Evolutionary conservation across 2,797 vertebrate genomes (phyloP), one percentile per base, ranked within the genome.

Genomic region (Sylvia borin): DNA sequence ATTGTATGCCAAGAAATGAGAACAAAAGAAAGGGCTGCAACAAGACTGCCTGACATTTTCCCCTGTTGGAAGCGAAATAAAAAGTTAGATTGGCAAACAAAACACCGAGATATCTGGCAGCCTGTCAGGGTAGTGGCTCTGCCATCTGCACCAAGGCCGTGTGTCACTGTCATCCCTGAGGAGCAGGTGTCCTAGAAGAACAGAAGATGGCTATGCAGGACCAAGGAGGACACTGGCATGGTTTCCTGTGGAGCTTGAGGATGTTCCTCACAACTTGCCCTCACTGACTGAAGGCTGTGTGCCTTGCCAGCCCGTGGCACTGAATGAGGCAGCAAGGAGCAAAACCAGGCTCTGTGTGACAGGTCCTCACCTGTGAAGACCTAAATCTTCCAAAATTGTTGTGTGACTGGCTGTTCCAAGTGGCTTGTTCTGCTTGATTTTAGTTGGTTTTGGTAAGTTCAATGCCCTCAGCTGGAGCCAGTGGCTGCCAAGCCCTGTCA

Each of bases 51-150:
- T 0, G 12, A 88, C 57, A 58, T 84, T 95, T 94, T 76, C 26
- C 80, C 64, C 77, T 82, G 60, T 32, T 95, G 94, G 88, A 92
- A 90, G 91, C 9, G 8, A 88, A 93, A 73, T 84, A 82, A 81
- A 95, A 95, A 88, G 92, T 96, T 95, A 96, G 91, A 93, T 96
- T 93, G 94, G 85, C 83, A 87, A 85, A 79, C 85, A 82, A 76
- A 96, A 54, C 90, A 87, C 85, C 7, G 31, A 96, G 85, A 71
- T 96, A 54, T 76, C 95, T 96, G 95, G 90, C 95, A 97, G 64
- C 85, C 60, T 88, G 73, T 93, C 94, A 95, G 71, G 38, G 45
- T 88, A 94, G 64, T 11, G 0, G 88, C 92, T 95, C 91, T 91
- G 64, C 94, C 94, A 94, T 95, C 94, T 96, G 94, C 88, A 79